phyloP scores from a whole-genome alignment of 1,140 invertebrate species.

The Colletes latitarsis region DNA sequence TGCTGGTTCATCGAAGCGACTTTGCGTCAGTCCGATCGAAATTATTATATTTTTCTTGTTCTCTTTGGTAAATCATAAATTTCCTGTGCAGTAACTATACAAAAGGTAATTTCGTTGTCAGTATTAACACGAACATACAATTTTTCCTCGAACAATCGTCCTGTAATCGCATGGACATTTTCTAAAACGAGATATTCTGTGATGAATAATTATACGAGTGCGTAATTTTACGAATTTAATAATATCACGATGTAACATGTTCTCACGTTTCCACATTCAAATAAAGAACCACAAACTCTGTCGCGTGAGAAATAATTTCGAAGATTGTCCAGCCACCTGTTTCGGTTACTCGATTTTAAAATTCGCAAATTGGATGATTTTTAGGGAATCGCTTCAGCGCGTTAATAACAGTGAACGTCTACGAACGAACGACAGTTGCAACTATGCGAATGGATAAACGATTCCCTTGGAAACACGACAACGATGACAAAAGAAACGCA shows the following conservation, averaged over 20 bases:
- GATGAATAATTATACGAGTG: not conserved
- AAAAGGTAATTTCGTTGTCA: no score
- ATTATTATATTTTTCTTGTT: not conserved
- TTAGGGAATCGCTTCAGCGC: not conserved
- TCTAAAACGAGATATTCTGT: not conserved
- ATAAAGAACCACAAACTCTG: not conserved
- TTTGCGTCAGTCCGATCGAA: no score
- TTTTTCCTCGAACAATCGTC: no score
- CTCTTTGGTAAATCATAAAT: not conserved
- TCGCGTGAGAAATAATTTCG: not conserved
- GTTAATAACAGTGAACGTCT: constrained; percentile 13
- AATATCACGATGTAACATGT: not conserved
- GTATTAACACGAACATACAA: no score
- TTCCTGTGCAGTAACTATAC: not conserved
- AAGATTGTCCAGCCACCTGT: not conserved
- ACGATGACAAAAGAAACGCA: no score
- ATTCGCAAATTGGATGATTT: not conserved
- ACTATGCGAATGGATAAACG: not conserved
- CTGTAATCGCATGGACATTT: not conserved
- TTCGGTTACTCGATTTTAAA: no score
- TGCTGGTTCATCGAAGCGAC: no score
- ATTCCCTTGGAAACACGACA: no score
- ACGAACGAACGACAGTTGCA: constrained; percentile 2
- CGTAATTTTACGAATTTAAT: no score
- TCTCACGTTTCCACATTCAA: not conserved